A percentile compares a stretch with the other conserved stretches of the same genome.
phyloP scores from a whole-genome alignment of 2,797 vertebrate genomes.

The Antrozous pallidus region DNA sequence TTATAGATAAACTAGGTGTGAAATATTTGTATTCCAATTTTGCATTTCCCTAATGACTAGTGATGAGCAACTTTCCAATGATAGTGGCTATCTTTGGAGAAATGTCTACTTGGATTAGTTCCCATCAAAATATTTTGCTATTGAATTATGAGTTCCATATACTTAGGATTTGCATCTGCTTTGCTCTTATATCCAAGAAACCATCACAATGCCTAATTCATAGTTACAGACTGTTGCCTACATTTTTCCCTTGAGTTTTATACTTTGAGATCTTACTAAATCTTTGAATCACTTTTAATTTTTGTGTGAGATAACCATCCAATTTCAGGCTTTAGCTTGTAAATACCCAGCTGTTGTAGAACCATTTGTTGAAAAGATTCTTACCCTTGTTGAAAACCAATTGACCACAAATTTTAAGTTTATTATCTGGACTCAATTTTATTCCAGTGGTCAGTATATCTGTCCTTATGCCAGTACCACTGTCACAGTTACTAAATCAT shows the following conservation, averaged over 20 bases:
- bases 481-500: background rate
- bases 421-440: background rate
- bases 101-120: background rate
- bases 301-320: background rate
- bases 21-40: background rate
- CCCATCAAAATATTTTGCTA: background rate
- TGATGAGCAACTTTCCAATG: background rate
- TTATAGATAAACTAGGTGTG: background rate
- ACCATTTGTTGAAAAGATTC: background rate
- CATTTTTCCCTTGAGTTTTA: background rate
- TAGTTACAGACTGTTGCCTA: background rate
- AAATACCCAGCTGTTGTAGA: background rate
- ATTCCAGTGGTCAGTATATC: background rate
- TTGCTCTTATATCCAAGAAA: background rate
- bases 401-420: background rate
- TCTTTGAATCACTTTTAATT: background rate
- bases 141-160: background rate
- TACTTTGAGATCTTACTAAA: background rate
- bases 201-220: background rate
- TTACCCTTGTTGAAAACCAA: background rate
- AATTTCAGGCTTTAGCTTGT: background rate
- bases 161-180: background rate
- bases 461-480: background rate
- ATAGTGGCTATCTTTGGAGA: background rate
- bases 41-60: background rate